Percentiles rank a stretch among this genome's conserved stretches.
Conservation (phyloP, 1,140 invertebrate species). For the Lepidotrigona ventralis region DNA sequence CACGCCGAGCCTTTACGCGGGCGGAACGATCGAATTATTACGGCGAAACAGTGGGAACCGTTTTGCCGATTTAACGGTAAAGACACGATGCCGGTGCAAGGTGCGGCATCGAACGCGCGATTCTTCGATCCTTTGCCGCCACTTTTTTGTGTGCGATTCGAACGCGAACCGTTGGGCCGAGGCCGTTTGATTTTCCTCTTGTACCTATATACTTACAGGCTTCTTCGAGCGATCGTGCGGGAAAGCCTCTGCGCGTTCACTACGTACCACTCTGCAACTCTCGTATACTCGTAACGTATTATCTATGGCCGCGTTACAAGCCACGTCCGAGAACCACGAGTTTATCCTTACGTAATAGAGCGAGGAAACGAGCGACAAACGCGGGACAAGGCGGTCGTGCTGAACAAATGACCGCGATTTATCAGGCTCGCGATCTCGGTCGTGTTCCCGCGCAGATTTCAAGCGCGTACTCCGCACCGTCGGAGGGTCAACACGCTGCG, state of each 20-base stretch:
- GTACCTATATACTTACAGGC: neutral
- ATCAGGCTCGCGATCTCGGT: slow-evolving; percentile 69
- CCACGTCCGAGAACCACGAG: slow-evolving; percentile 13
- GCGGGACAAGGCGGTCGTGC: slow-evolving; percentile 66
- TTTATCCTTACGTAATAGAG: slow-evolving; percentile 46
- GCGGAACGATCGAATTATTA: slow-evolving; percentile 56
- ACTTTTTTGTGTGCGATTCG: neutral
- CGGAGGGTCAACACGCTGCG: slow-evolving; percentile 46
- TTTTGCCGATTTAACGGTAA: slow-evolving; percentile 61
- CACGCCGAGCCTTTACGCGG: slow-evolving; percentile 22
- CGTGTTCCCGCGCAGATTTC: slow-evolving; percentile 39
- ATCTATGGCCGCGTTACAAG: neutral
- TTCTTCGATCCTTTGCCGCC: neutral
- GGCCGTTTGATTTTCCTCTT: neutral
- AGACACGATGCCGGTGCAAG: neutral
- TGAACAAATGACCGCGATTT: slow-evolving; percentile 76
- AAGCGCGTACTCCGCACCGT: slow-evolving; percentile 5
- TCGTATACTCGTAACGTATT: neutral
- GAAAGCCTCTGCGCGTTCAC: neutral
- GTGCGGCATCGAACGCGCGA: neutral
- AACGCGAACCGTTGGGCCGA: too few species aligned
- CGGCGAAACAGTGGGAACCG: slow-evolving; percentile 57
- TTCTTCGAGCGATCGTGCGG: slow-evolving; percentile 6
- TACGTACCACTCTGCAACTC: neutral
- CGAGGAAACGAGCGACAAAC: slow-evolving; percentile 58